Evolutionary conservation across 92 coral and sea anemone genomes (phyloP), one percentile per base, ranked within the genome.

Genomic region (Micromussa lordhowensis): DNA sequence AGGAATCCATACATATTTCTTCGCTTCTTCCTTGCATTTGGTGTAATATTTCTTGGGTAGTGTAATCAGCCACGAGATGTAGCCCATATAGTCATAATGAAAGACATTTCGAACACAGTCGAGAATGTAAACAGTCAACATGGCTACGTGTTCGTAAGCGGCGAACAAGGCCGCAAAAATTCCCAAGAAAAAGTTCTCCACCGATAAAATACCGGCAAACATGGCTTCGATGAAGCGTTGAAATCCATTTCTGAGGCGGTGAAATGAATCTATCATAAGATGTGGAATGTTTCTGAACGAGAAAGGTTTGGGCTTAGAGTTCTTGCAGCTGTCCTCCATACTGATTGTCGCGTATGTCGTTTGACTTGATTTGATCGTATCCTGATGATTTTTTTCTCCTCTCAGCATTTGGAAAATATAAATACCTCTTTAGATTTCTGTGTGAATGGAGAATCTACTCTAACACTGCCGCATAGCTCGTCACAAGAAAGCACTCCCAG

Each of bases 31-130:
- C 78, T 88, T 91, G 40, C 79, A 71, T 73, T 40, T 54, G 14
- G 48, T 5, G 80, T 31, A 87, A 75, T 69, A 91, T 14, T 38
- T 58, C 82, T 80, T 76, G 24, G 90, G 87, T 63, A 64, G 40
- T 35, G 57, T 35, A 1, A 49, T 22, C 17, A 82, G 7, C 49
- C 89, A 69, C 72, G 51, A 9, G n/a, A 81, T 3, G 24, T 36
- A 91, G 21, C 84, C 85, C 68, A 81, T 88, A 83, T 91, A 93
- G 32, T 93, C 92, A 71, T 83, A 93, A 66, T 85, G 4, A 49
- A 88, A n/a, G 38, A 92, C 54, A 24, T 58, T 34, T 19, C 69
- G 90, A 68, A 80, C 77, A 44, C 55, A 80, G 79, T 57, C 70
- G 55, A 77, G 68, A 15, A 86, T 53, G 68, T 5, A 64, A 64